phyloP scores from a whole-genome alignment of 1,140 invertebrate genomes.

The Drosophila dunni region DNA sequence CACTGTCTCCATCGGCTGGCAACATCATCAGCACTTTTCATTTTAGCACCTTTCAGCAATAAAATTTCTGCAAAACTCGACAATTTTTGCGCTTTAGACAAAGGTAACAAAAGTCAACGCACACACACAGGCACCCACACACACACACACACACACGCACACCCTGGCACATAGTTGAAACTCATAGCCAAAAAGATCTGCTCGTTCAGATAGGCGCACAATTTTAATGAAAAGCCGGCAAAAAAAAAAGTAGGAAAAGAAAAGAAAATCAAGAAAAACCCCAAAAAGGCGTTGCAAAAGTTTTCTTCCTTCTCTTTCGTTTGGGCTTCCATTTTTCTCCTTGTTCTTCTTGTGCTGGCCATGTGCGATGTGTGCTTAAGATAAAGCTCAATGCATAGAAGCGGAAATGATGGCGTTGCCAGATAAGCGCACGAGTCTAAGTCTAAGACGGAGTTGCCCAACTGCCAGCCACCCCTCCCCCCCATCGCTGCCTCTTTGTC shows the following conservation, averaged over 20 bases:
- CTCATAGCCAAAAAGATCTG: slow-evolving; percentile 70
- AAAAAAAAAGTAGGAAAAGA: slow-evolving; percentile 13
- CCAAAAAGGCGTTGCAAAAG: slow-evolving; percentile 40
- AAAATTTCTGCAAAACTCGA: slow-evolving; percentile 80
- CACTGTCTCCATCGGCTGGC: slow-evolving; percentile 1
- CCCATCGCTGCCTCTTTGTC: background rate
- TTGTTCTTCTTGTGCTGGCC: slow-evolving; percentile 5
- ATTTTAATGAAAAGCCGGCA: slow-evolving; percentile 77
- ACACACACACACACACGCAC: slow-evolving; percentile 29
- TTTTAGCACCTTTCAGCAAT: slow-evolving; percentile 83
- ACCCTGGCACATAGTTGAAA: background rate
- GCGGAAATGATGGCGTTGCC: slow-evolving; percentile 54
- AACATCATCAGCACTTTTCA: slow-evolving; percentile 75
- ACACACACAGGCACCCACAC: slow-evolving; percentile 36
- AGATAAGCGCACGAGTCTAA: slow-evolving; percentile 25
- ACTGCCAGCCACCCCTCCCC: background rate
- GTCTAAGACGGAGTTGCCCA: slow-evolving; percentile 26
- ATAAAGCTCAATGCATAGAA: slow-evolving; percentile 45
- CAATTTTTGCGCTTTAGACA: slow-evolving; percentile 75
- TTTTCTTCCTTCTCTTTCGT: slow-evolving; percentile 14
- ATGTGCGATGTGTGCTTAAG: slow-evolving; percentile 51
- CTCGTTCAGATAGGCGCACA: slow-evolving; percentile 62
- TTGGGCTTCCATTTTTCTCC: background rate
- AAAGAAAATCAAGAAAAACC: slow-evolving; percentile 20
- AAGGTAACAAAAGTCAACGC: slow-evolving; percentile 66